Base-by-base conservation (phyloP, 2,888 invertebrate species). In the Drosophila fungiperda region DNA sequence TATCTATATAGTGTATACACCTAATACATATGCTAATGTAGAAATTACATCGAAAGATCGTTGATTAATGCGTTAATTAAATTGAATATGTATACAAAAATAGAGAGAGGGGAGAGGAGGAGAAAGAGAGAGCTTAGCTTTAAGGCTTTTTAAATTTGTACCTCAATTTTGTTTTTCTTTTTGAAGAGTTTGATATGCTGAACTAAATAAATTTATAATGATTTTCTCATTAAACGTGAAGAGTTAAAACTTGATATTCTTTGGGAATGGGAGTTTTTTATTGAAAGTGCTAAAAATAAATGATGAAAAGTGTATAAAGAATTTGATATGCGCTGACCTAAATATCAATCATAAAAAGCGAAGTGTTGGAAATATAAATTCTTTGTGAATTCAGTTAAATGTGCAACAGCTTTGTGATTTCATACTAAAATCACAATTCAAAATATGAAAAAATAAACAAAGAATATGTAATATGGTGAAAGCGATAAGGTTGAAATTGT, bases 141-240 rank as follows among this genome's bases (percentile, higher is more conserved):
- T 90, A 90, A 84, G 89, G 71, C 89, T 86, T 85, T 78, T 90
- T 88, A 82, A 86, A 89, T 89, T 88, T 90, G 78, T 89, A 90
- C 83, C 89, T 88, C 78, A 83, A 55, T 71, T 69, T 68, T 87
- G 76, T 76, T 87, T 78, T 82, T 79, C 71, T 71, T 78, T 75
- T 57, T 86, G 70, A 87, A 73, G 76, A 83, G 86, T 80, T 84
- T 83, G 83, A 87, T 89, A 89, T 77, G 81, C 89, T 89, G 85
- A 84, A 85, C 75, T 90, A 83, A 85, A 85, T 83, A 90, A 73
- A 88, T 75, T 71, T 69, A 79, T 61, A 71, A 82, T 74, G 79
- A 79, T 78, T 76, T 74, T 73, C 83, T 77, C 68, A 87, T 57
- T 81, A n/a, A 38, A 80, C 20, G 20, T 3, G 3, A 4, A 26